phyloP scores from a whole-genome alignment of 2,888 invertebrate species.

The Scelioninae gen. 2 region DNA sequence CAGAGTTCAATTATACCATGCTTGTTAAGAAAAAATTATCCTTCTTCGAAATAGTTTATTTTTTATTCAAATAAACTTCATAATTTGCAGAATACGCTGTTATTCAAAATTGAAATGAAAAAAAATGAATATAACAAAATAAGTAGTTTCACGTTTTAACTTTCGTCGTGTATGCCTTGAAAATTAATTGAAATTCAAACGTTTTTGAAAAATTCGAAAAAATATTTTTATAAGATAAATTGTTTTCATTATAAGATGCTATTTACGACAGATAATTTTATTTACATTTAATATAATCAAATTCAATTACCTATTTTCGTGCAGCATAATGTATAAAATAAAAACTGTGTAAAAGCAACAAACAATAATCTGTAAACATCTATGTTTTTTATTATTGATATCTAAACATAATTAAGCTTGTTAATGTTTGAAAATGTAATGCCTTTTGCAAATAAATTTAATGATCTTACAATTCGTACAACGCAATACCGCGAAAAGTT shows the following conservation, averaged over 20 bases:
- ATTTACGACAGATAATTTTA: not conserved
- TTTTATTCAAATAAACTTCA: no score
- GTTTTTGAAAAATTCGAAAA: no score
- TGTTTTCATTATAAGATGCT: not conserved
- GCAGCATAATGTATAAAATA: not conserved
- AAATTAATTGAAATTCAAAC: no score
- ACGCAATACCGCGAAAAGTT: slow-evolving; percentile 12
- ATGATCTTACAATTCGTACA: slow-evolving; percentile 10
- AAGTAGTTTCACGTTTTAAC: no score
- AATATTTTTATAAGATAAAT: no score
- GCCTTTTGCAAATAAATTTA: slow-evolving; percentile 4
- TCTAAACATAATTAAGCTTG: slow-evolving; percentile 13
- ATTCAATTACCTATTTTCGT: not conserved
- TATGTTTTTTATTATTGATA: slow-evolving; percentile 7
- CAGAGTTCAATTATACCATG: no score
- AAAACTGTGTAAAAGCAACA: slow-evolving; percentile 10
- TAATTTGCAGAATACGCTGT: no score
- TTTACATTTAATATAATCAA: not conserved
- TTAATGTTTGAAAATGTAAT: slow-evolving; percentile 25
- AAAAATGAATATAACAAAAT: no score
- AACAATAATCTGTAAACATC: slow-evolving; percentile 2
- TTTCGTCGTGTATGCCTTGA: no score
- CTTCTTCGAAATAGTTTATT: no score
- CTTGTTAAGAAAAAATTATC: no score
- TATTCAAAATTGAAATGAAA: no score